Base-by-base conservation (phyloP, 2,113 vertebrate species). In the Cisticola juncidis region DNA sequence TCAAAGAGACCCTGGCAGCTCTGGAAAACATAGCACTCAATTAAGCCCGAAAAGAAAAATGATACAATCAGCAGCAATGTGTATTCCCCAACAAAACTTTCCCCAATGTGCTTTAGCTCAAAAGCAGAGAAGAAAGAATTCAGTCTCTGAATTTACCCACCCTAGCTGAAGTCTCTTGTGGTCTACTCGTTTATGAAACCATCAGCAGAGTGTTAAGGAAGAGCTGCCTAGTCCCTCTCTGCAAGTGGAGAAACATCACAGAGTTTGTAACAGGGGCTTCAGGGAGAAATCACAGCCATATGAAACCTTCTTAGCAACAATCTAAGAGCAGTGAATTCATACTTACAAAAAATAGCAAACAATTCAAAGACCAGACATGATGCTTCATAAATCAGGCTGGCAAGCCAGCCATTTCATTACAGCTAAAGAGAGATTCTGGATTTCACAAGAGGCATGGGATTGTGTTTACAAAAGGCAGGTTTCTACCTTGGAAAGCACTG, bases 21-120 rank as follows among this genome's bases (percentile, higher is more conserved):
- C 88, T 78, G 36, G 47, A 92, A 96, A 92, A 93, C 20, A 54
- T 0, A 88, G 51, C 64, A 73, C 71, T 90, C 82, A 80, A 77
- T 92, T 87, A 92, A 87, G 53, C 45, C 72, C 64, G 48, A 86
- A 72, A 87, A 95, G 51, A 83, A 69, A 95, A 92, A 88, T 22
- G 0, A 62, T 53, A 92, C 48, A 31, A 74, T 81, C 72, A 83
- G 42, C 79, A 88, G 68, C 88, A 93, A 26, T 70, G 74, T 6
- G 28, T 86, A 81, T 90, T 92, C 69, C 50, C 31, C 28, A 40
- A 57, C 1, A 94, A 23, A 88, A 68, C 60, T 51, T n/a, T 42
- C 23, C 33, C 76, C 68, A 35, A 83, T 3, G n/a, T 29, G 48
- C 64, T 92, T 71, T 45, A 93, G 58, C 61, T 86, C 48, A 72